Evolutionary conservation across 2,888 invertebrate genomes (phyloP), one percentile per base, ranked within the genome.

Genomic region (Drosophila mercatorum): DNA sequence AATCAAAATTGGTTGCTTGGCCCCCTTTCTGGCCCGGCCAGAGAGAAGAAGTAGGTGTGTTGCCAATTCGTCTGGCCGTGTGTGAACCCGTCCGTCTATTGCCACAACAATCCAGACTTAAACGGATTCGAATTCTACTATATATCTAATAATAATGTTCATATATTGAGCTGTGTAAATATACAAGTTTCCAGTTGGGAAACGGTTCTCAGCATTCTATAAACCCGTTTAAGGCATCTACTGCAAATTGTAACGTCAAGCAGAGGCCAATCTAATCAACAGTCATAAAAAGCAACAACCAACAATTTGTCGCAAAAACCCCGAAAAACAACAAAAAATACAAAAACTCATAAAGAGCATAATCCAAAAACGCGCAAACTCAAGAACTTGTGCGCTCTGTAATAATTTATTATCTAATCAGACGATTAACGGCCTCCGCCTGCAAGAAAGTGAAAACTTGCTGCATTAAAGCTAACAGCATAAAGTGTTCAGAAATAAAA

Each of bases 1-100:
- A 84, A 83, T 86, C 84, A 83, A 81, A 51, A 80, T 86, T 80
- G 80, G 78, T 67, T 51, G 67, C 79, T 77, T 74, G 71, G 72
- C 75, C 69, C 69, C 64, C 68, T 76, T 71, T 78, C 52, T 46
- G 62, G 60, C 49, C n/a, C 26, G 26, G 49, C 31, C 14, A 26
- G 51, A 17, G 5, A 1, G 55, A 6, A 55, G 28, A 41, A 28
- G 31, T 31, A 55, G 56, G 68, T 62, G 68, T 59, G 71, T 68
- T 75, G 59, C 68, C 67, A 81, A 68, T 72, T 75, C 68, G 80
- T 57, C 76, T 56, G 57, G 43, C 43, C 41, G 53, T 62, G 59
- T 79, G 80, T 81, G 77, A 73, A 77, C 67, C 53, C 31, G 60
- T 62, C 57, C 38, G 67, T 64, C 44, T 49, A 60, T 75, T 76